A percentile compares a stretch with the other conserved stretches of the same genome.
Evolutionary conservation across 2,113 vertebrate genomes (phyloP).

Genomic region (Daphoenositta chrysoptera): DNA sequence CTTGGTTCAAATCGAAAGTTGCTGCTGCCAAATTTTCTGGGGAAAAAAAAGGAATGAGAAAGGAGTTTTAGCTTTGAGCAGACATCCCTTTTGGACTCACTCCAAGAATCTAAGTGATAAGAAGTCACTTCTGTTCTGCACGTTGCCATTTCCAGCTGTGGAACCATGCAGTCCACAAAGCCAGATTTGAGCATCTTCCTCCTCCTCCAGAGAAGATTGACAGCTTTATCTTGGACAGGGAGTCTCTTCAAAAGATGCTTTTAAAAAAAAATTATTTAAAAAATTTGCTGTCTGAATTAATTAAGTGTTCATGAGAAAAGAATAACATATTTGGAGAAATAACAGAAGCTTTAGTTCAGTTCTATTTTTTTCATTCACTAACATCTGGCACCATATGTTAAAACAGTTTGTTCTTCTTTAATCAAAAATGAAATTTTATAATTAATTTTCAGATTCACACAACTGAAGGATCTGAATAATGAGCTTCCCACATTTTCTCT

Average conservation of each 20-base stretch:
- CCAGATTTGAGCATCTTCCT: not conserved
- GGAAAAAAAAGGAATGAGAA: not conserved
- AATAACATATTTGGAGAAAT: not conserved
- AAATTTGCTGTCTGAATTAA: not conserved
- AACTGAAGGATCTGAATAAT: not conserved
- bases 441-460: not conserved
- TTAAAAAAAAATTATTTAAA: not conserved
- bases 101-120: not conserved
- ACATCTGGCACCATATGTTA: slow-evolving; percentile 52
- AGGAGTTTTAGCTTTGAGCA: not conserved
- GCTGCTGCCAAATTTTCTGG: not conserved
- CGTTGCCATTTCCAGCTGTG: not conserved
- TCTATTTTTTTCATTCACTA: not conserved
- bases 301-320: not conserved
- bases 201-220: not conserved
- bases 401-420: not conserved
- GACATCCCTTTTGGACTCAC: not conserved
- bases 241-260: not conserved
- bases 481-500: not conserved
- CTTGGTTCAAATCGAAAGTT: not conserved
- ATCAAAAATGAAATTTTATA: not conserved
- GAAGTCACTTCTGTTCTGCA: not conserved
- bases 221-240: not conserved
- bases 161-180: not conserved
- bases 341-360: not conserved